A percentile compares a stretch with the other conserved stretches of the same genome.
phyloP scores from a whole-genome alignment of 2,113 vertebrate species.

The Heteronetta atricapilla region DNA sequence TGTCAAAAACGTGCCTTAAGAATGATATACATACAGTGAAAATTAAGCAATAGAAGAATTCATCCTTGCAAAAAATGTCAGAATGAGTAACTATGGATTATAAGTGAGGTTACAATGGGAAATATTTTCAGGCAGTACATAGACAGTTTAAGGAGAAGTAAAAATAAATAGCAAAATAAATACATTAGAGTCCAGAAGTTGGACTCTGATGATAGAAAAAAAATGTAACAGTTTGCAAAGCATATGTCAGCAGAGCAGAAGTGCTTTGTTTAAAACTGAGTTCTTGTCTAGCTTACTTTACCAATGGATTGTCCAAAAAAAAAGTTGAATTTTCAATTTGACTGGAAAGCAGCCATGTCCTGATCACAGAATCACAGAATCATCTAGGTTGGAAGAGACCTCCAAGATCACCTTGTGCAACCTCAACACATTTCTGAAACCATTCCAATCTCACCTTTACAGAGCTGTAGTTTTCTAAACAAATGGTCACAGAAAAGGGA shows the following conservation, averaged over 20 bases:
- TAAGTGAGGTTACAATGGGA: neutral
- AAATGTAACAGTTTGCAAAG: neutral
- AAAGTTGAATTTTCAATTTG: neutral
- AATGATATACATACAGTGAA: neutral
- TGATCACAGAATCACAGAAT: neutral
- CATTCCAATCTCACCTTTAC: neutral
- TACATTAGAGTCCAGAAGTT: neutral
- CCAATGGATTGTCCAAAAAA: neutral
- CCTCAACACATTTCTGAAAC: neutral
- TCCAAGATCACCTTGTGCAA: too few species aligned
- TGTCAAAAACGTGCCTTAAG: neutral
- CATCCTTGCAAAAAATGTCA: neutral
- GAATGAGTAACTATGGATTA: neutral
- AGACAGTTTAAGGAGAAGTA: neutral
- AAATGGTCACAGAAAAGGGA: neutral
- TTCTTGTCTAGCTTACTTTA: neutral
- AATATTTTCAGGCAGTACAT: neutral
- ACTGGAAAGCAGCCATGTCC: neutral
- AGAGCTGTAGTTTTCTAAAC: neutral
- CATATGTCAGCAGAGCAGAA: rapidly evolving
- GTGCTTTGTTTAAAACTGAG: neutral
- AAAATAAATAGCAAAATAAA: neutral
- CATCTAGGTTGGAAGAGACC: too few species aligned
- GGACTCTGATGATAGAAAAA: neutral
- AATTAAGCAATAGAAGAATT: neutral